Percentiles rank a stretch among this genome's conserved stretches.
Evolutionary conservation across 1,140 invertebrate genomes (phyloP).

Genomic region (Drosophila funebris): DNA sequence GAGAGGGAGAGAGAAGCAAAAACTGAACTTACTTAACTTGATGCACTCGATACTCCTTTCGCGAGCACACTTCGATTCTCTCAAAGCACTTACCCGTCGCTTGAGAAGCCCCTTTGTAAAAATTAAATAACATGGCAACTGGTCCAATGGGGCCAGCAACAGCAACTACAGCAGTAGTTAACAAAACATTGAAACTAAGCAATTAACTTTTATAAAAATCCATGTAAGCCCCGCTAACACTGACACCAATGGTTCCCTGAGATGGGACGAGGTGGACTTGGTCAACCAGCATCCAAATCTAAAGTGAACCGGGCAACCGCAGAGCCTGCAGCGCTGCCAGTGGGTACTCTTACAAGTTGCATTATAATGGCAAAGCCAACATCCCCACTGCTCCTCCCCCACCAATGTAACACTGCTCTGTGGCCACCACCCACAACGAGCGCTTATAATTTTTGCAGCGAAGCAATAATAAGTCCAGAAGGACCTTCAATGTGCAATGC

Average conservation of each 20-base stretch:
- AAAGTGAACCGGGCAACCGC: constrained; percentile 34
- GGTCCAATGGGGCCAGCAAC: too few relatives aligned
- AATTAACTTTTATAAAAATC: constrained; percentile 47
- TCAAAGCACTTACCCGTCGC: too few relatives aligned
- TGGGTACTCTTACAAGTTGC: constrained; percentile 36
- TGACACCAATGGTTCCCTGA: not conserved
- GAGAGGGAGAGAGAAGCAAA: too few relatives aligned
- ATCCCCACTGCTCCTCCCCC: not conserved
- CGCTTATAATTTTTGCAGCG: constrained; percentile 39
- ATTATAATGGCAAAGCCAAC: constrained; percentile 19
- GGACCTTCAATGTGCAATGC: constrained; percentile 30
- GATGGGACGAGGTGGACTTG: not conserved
- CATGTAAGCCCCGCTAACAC: constrained; percentile 1
- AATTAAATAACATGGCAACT: too few relatives aligned
- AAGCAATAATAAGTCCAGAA: constrained; percentile 42
- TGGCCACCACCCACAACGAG: not conserved
- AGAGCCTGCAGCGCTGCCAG: constrained; percentile 14
- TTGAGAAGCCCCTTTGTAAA: too few relatives aligned
- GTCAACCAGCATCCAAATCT: constrained; percentile 12
- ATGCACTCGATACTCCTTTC: too few relatives aligned
- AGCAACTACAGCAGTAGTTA: not conserved
- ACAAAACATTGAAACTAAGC: constrained; percentile 44
- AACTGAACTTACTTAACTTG: too few relatives aligned
- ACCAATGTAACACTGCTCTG: too few relatives aligned
- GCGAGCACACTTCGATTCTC: too few relatives aligned